Conservation (phyloP, 2,888 invertebrate genomes). For the Lapara coniferarum region DNA sequence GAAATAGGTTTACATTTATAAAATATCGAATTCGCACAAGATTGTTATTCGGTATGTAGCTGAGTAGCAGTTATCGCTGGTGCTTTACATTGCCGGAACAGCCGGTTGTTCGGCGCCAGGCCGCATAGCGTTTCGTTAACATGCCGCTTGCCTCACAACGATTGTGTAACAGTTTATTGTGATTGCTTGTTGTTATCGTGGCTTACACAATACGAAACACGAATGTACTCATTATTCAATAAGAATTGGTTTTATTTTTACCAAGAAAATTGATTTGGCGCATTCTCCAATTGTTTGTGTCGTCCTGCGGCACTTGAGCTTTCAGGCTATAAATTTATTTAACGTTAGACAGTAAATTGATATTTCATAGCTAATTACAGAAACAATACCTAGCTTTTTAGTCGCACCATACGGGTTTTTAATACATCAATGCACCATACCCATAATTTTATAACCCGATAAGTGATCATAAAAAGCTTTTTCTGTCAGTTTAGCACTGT, state of each 20-base stretch:
- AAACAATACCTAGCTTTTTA: neutral
- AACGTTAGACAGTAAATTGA: no score
- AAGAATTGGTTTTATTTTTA: neutral
- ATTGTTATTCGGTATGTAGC: neutral
- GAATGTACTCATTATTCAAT: neutral
- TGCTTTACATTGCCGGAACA: constrained; percentile 4
- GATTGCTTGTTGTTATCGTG: constrained; percentile 3
- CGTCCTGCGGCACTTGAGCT: no score
- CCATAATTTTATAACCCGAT: no score
- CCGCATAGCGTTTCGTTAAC: constrained; percentile 6
- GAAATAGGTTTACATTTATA: no score
- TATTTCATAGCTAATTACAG: neutral
- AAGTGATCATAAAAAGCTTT: no score
- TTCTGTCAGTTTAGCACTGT: neutral
- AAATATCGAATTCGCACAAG: neutral
- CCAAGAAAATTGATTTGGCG: neutral
- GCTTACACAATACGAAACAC: neutral
- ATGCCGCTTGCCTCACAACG: neutral
- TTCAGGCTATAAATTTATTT: no score
- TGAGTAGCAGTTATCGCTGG: neutral
- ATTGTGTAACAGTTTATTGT: constrained; percentile 17
- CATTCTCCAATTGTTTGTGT: neutral
- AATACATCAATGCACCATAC: no score
- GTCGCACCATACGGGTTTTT: no score
- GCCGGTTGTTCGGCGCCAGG: neutral